Evolutionary conservation across 2,888 invertebrate species (phyloP), one percentile per base, ranked within the genome.

Genomic region (Pandemis corylana): DNA sequence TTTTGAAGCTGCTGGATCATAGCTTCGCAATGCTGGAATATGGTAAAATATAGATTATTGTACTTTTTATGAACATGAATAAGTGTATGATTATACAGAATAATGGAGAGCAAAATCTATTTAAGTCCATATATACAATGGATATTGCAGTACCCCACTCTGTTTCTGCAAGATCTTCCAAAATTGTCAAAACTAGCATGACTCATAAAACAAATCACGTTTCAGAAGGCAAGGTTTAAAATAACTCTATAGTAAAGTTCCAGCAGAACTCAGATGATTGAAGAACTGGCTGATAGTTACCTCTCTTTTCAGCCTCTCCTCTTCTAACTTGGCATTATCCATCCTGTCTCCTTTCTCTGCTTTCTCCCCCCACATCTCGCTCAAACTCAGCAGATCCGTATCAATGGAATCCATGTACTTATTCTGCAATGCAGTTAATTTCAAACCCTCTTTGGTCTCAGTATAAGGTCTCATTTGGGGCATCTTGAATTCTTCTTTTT

Each of bases 231-330:
- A 20, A 20, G 20, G 20, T 20, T 20, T 20, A 20, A 20, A 20
- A 20, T 20, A 20, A 0, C 20, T 20, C 20, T 20, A 1, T 20
- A 20, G 20, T 20, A 20, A 20, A 20, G 20, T 20, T 20, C 20
- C 20, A 20, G 20, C 20, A 20, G 20, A 20, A 20, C 20, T 20
- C 20, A 20, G 20, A 20, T 20, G 20, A 20, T 20, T 20, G 20
- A 1, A 20, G 20, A 20, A 20, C 20, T 20, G 20, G 20, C 20
- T 20, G 20, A 20, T 20, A 20, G 20, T 20, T 20, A 97, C 97
- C 94, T 97, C 96, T 83, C 98, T 94, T 76, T 97, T 95, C 56
- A 97, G 90, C 83, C 96, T 96, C 85, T 98, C 97, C 86, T 97
- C 97, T 84, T 97, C 96, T 3, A 97, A 88, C 83, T 96, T 96